Evolutionary conservation across 2,888 invertebrate genomes (phyloP).

Genomic region (Sesia bembeciformis): DNA sequence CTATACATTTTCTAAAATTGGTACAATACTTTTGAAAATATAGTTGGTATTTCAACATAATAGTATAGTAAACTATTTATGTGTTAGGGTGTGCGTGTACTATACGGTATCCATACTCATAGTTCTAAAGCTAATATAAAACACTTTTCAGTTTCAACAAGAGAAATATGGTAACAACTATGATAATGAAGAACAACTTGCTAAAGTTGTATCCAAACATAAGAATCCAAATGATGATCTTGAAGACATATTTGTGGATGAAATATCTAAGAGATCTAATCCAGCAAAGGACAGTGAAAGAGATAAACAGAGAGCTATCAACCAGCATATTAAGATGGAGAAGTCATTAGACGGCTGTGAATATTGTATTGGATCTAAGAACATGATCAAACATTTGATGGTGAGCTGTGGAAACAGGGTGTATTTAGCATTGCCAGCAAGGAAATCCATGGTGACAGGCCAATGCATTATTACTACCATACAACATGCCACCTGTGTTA

Average conservation of each 20-base stretch:
- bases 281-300: constrained; percentile 75
- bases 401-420: constrained; percentile 86
- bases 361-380: constrained; percentile 86
- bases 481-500: constrained; percentile 85
- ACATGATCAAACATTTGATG: constrained; percentile 88
- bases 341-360: constrained; percentile 85
- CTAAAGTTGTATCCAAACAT: constrained; percentile 80
- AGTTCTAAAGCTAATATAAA: too few relatives aligned
- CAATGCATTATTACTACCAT: constrained; percentile 92
- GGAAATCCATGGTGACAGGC: constrained; percentile 85
- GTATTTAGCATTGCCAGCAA: constrained; percentile 88
- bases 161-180: constrained; percentile 87
- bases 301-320: constrained; percentile 79
- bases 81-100: too few relatives aligned
- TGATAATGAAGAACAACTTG: constrained; percentile 87
- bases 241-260: constrained; percentile 89
- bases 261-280: constrained; percentile 79
- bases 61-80: too few relatives aligned
- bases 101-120: too few relatives aligned
- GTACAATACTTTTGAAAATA: too few relatives aligned
- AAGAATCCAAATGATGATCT: constrained; percentile 82
- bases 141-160: constrained; percentile 79
- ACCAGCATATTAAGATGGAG: constrained; percentile 80
- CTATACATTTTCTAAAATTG: too few relatives aligned
- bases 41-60: too few relatives aligned